Percentiles rank a stretch among this genome's conserved stretches.
Conservation (phyloP, 2,113 vertebrate species). For the Nansenia antarctica region DNA sequence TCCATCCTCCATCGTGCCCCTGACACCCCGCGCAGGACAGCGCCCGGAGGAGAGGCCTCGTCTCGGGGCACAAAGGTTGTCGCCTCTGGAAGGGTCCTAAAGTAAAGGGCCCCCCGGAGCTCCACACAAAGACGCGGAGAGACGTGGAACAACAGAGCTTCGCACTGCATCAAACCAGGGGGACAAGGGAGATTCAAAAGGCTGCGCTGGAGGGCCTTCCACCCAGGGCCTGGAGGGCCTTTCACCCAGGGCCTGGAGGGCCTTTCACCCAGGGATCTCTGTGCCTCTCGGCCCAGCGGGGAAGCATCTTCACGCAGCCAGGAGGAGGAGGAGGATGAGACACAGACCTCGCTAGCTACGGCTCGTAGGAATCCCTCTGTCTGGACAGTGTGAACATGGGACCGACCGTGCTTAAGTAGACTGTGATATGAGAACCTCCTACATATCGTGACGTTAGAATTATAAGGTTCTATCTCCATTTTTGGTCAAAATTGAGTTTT, state of each 20-base stretch:
- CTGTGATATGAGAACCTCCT: no score
- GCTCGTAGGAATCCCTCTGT: not conserved
- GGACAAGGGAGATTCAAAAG: slow-evolving; percentile 73
- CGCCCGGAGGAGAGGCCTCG: slow-evolving; percentile 34
- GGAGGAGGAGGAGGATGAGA: slow-evolving; percentile 73
- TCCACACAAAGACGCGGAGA: slow-evolving; percentile 61
- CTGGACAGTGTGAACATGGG: slow-evolving; percentile 64
- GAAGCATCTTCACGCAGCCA: slow-evolving; percentile 65
- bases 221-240: slow-evolving; percentile 50
- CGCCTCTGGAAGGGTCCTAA: slow-evolving; percentile 55
- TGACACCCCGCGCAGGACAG: slow-evolving; percentile 10
- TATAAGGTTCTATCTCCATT: no score
- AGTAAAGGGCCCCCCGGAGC: slow-evolving; percentile 56
- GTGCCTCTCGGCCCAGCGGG: slow-evolving; percentile 62
- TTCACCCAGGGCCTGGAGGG: slow-evolving; percentile 52
- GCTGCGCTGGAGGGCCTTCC: slow-evolving; percentile 54
- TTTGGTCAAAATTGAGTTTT: no score
- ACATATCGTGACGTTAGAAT: no score
- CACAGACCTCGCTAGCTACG: not conserved
- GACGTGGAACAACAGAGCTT: slow-evolving; percentile 62
- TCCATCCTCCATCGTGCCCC: not conserved
- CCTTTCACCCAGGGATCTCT: slow-evolving; percentile 64
- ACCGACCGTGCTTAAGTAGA: no score
- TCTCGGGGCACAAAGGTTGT: slow-evolving; percentile 48
- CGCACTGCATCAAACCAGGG: slow-evolving; percentile 70